Percentiles rank a stretch among this genome's conserved stretches.
Evolutionary conservation across 2,797 vertebrate genomes (phyloP).

Genomic region (Acestrorhynchus altus): DNA sequence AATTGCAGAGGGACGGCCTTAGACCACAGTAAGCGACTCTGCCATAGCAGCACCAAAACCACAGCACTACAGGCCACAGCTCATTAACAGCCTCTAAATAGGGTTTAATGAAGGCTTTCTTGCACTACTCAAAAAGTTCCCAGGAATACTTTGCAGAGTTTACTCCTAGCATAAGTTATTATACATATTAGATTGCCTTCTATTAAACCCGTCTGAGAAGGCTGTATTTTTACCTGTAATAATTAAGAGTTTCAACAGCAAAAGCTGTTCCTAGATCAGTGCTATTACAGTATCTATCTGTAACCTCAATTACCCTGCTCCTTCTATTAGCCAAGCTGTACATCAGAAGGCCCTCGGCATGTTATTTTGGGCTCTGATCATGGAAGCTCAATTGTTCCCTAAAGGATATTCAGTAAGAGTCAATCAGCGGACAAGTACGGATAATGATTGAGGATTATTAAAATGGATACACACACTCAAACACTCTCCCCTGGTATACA

Average conservation of each 20-base stretch:
- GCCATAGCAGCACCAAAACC: slow-evolving; percentile 23
- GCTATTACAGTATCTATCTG: slow-evolving; percentile 32
- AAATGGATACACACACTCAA: slow-evolving; percentile 47
- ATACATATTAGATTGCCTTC: not conserved
- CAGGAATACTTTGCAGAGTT: not conserved
- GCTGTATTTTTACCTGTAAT: slow-evolving; percentile 10
- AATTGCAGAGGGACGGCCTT: slow-evolving; percentile 37
- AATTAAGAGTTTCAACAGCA: not conserved
- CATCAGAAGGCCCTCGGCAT: slow-evolving; percentile 35
- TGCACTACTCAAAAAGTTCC: slow-evolving; percentile 22
- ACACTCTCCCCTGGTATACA: slow-evolving; percentile 28
- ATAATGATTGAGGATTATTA: slow-evolving; percentile 54
- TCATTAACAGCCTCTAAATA: slow-evolving; percentile 43
- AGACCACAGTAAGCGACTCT: slow-evolving; percentile 17
- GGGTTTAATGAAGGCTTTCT: slow-evolving; percentile 32
- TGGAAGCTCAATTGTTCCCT: slow-evolving; percentile 52
- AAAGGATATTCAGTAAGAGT: slow-evolving; percentile 51
- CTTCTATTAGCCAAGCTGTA: slow-evolving; percentile 41
- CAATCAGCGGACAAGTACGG: slow-evolving; percentile 50
- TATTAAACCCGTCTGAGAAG: not conserved
- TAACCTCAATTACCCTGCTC: slow-evolving; percentile 41
- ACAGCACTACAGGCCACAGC: slow-evolving; percentile 25
- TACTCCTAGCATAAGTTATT: not conserved
- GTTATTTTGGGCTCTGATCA: slow-evolving; percentile 56
- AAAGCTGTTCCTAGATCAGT: slow-evolving; percentile 33